phyloP scores from a whole-genome alignment of 1,140 invertebrate genomes.

The Drosophila simulans region DNA sequence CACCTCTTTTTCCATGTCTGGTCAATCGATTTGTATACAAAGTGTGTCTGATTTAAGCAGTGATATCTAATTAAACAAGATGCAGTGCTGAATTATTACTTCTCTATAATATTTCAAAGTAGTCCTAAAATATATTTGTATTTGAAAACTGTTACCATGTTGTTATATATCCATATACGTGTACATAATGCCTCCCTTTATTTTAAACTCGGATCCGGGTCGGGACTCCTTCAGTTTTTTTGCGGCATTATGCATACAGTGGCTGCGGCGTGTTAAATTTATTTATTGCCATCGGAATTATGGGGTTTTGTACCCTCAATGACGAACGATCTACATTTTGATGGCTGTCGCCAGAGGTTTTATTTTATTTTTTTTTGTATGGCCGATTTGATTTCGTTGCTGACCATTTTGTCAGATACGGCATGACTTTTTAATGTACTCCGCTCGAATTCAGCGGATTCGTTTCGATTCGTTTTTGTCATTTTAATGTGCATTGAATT shows the following conservation, averaged over 20 bases:
- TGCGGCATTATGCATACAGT: slow-evolving; percentile 51
- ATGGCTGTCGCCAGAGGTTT: slow-evolving; percentile 44
- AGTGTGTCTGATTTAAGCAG: neutral
- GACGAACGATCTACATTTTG: slow-evolving; percentile 80
- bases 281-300: slow-evolving; percentile 71
- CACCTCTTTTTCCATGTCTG: neutral
- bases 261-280: slow-evolving; percentile 72
- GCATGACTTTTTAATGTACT: slow-evolving; percentile 78
- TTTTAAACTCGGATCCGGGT: neutral
- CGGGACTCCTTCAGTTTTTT: slow-evolving; percentile 24
- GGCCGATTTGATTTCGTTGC: slow-evolving; percentile 32
- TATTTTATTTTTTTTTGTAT: slow-evolving; percentile 13
- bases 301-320: slow-evolving; percentile 70
- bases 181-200: neutral
- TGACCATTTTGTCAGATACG: slow-evolving; percentile 61
- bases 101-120: too few relatives aligned
- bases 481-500: slow-evolving; percentile 82
- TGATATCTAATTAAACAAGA: neutral
- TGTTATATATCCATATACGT: neutral
- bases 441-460: slow-evolving; percentile 23
- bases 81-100: neutral
- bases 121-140: too few relatives aligned
- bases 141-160: neutral
- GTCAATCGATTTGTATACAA: neutral
- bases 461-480: slow-evolving; percentile 72